A percentile compares a stretch with the other conserved stretches of the same genome.
phyloP scores from a whole-genome alignment of 2,797 vertebrate species.

The Microchirus variegatus region DNA sequence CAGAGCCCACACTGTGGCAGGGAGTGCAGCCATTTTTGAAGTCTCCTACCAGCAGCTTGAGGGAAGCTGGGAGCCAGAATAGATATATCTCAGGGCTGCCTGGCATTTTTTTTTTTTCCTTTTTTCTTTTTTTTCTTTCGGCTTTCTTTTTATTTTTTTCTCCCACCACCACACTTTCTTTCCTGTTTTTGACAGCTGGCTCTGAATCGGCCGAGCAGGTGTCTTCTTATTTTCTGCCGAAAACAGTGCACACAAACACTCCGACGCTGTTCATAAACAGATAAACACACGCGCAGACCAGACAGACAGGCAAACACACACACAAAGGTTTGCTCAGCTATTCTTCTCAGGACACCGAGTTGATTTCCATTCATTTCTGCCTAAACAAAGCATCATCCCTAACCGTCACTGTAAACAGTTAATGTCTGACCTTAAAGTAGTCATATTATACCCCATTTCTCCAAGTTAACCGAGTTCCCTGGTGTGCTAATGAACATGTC shows the following conservation, averaged over 20 bases:
- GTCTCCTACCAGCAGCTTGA: conserved; percentile 81
- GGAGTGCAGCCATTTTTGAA: conserved; percentile 82
- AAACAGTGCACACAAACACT: conserved; percentile 75
- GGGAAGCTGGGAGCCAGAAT: conserved; percentile 77
- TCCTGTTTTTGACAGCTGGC: conserved; percentile 78
- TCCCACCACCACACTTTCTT: conserved; percentile 54
- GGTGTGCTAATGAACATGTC: too few species aligned
- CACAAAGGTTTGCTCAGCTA: conserved; percentile 13
- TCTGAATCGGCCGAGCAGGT: conserved; percentile 72
- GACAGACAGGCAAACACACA: conserved; percentile 53
- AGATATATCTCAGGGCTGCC: conserved; percentile 77
- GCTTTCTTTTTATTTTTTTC: conserved; percentile 7
- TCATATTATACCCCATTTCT: too few species aligned
- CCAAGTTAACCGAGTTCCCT: too few species aligned
- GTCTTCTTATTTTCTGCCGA: conserved; percentile 73
- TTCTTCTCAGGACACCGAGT: background rate
- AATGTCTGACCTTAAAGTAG: too few species aligned
- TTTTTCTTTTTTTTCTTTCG: conserved; percentile 10
- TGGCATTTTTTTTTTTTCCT: conserved; percentile 23
- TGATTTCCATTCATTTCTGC: background rate
- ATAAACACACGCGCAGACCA: conserved; percentile 67
- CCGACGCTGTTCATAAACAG: conserved; percentile 62
- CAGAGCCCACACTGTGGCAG: conserved; percentile 75
- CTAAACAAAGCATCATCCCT: too few species aligned
- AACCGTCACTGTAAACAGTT: too few species aligned